These are phyloP conservation scores for Myotis yumanensis DNA, from an alignment of 2,113 vertebrate species.

Conservation along the genomic window DNA sequence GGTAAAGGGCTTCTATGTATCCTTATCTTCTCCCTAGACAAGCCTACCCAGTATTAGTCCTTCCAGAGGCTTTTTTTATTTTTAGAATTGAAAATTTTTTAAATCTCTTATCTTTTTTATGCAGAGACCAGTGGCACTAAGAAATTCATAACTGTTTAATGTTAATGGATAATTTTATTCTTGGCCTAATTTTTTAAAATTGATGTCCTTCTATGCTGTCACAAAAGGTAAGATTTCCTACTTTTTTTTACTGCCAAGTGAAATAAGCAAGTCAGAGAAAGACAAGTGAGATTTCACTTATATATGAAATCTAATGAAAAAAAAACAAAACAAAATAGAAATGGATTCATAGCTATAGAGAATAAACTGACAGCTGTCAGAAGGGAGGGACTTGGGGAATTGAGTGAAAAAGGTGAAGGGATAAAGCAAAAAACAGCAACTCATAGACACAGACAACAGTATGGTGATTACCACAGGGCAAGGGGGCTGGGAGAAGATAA, in stretches of 20 bases:
- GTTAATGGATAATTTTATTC: slow-evolving; percentile 3
- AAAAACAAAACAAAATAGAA: background rate
- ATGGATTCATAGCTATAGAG: background rate
- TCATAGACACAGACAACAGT: background rate
- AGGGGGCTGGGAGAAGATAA: background rate
- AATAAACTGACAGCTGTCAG: background rate
- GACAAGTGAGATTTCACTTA: background rate
- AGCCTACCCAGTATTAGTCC: background rate
- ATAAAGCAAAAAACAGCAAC: background rate
- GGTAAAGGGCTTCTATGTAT: background rate
- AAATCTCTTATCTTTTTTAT: background rate
- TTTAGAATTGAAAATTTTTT: background rate
- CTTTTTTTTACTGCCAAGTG: background rate
- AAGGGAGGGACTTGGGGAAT: background rate
- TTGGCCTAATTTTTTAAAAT: background rate
- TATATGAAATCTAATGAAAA: background rate
- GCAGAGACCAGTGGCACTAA: background rate
- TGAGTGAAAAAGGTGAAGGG: background rate
- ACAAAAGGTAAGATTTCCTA: background rate
- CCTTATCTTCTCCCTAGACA: background rate
- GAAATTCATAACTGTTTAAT: background rate
- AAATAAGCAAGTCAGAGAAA: background rate
- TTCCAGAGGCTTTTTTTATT: background rate
- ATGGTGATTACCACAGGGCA: background rate
- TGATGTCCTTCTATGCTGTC: background rate